phyloP scores from a whole-genome alignment of 2,113 vertebrate genomes.

The Halcyon malimbica region DNA sequence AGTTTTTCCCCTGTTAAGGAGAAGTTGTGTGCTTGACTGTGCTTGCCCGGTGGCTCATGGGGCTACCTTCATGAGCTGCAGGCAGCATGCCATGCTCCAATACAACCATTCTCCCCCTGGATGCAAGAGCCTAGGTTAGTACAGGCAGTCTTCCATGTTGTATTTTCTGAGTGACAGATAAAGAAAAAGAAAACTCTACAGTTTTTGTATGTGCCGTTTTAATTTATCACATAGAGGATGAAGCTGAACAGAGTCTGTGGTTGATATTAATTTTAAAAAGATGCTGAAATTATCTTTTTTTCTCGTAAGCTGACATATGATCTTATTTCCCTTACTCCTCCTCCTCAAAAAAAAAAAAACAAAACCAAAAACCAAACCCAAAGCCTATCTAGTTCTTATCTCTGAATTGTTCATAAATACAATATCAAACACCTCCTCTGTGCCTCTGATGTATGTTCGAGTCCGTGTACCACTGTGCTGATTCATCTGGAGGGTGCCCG shows the following conservation, averaged over 20 bases:
- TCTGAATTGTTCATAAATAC: constrained; percentile 32
- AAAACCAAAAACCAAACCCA: too few relatives aligned
- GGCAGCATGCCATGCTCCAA: not conserved
- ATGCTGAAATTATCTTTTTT: not conserved
- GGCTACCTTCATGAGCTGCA: accelerated
- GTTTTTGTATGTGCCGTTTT: not conserved
- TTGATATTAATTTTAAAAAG: constrained; percentile 2
- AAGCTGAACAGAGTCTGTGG: not conserved
- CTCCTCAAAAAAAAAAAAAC: not conserved
- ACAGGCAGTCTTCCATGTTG: not conserved
- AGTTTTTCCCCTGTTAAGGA: not conserved
- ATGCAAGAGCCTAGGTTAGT: not conserved
- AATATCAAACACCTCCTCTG: not conserved
- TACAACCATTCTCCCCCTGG: accelerated
- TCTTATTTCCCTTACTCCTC: not conserved
- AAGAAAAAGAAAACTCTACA: not conserved
- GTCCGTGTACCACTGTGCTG: not conserved
- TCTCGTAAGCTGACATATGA: not conserved
- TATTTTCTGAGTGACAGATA: not conserved
- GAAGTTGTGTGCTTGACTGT: not conserved
- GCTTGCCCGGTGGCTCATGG: not conserved
- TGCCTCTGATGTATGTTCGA: not conserved
- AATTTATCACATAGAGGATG: constrained; percentile 8
- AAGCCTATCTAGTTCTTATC: not conserved
- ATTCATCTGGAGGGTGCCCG: not conserved